phyloP scores from a whole-genome alignment of 2,797 vertebrate species.

The Iguana delicatissima region DNA sequence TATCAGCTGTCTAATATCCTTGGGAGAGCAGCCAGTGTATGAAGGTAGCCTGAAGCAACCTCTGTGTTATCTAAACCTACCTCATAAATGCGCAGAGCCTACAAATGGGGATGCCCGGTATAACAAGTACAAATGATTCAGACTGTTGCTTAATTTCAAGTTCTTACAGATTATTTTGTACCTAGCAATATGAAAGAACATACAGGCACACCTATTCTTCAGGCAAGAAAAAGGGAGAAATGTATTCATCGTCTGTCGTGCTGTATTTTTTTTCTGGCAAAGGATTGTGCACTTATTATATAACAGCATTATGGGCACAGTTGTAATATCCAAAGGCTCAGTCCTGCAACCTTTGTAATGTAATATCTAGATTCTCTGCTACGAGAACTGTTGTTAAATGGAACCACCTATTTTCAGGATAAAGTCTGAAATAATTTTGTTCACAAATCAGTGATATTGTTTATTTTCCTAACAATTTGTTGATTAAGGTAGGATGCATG shows the following conservation, averaged over 20 bases:
- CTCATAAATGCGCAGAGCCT: background rate
- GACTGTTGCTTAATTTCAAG: background rate
- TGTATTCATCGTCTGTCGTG: background rate
- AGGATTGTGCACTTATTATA: background rate
- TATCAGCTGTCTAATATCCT: background rate
- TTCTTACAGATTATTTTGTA: slow-evolving; percentile 1
- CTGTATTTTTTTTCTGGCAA: background rate
- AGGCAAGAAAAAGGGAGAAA: slow-evolving; percentile 6
- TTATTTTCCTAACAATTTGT: background rate
- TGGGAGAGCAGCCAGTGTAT: background rate
- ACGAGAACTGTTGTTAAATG: background rate
- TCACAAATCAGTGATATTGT: too few species aligned
- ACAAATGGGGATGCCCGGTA: background rate
- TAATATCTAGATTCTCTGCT: background rate
- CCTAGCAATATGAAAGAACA: background rate
- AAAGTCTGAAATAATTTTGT: background rate
- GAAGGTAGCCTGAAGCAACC: slow-evolving; percentile 9
- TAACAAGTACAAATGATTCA: slow-evolving; percentile 7
- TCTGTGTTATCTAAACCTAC: background rate
- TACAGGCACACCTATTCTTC: slow-evolving; percentile 10
- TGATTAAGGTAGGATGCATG: background rate
- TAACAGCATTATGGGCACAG: background rate
- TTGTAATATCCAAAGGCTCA: background rate
- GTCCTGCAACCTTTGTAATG: background rate
- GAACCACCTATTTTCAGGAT: too few species aligned